These are phyloP conservation scores for Lutraria lutraria DNA, from an alignment of 2,888 invertebrate genomes.

Conservation along the genomic window DNA sequence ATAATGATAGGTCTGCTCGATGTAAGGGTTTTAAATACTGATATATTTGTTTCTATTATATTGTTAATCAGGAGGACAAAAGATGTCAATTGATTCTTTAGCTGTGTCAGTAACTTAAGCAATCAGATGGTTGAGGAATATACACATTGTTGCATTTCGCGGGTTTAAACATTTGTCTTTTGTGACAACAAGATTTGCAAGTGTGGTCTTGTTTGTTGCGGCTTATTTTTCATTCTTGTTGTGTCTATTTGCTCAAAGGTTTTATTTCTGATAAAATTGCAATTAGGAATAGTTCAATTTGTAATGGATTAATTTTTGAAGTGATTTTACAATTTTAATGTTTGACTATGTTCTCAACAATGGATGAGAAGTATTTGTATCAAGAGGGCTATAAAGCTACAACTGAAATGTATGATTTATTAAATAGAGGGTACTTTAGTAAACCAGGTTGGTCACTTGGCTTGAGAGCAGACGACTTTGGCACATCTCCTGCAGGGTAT, in stretches of 20 bases:
- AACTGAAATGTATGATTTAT: conserved; percentile 50
- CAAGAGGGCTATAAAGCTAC: conserved; percentile 55
- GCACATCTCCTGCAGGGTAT: neutral
- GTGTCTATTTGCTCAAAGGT: conserved; percentile 23
- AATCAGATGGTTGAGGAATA: neutral
- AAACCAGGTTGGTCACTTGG: conserved; percentile 48
- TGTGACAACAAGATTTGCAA: neutral
- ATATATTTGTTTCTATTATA: neutral
- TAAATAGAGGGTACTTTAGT: conserved; percentile 52
- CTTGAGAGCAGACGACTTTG: conserved; percentile 1
- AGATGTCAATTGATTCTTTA: conserved; percentile 11
- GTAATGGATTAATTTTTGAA: conserved; percentile 27
- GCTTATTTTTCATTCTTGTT: conserved; percentile 21
- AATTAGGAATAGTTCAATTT: conserved; percentile 32
- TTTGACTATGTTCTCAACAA: conserved; percentile 42
- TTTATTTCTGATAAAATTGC: conserved; percentile 15
- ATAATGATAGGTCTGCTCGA: neutral
- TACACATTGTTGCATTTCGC: neutral
- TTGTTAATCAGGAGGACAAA: neutral
- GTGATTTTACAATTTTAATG: conserved; percentile 23
- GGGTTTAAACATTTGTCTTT: conserved; percentile 9
- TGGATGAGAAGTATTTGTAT: conserved; percentile 57
- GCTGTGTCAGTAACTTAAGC: neutral
- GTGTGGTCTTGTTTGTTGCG: neutral
- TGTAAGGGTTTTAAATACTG: neutral